phyloP scores from a whole-genome alignment of 2,113 vertebrate genomes.

The Herpailurus yagouaroundi region DNA sequence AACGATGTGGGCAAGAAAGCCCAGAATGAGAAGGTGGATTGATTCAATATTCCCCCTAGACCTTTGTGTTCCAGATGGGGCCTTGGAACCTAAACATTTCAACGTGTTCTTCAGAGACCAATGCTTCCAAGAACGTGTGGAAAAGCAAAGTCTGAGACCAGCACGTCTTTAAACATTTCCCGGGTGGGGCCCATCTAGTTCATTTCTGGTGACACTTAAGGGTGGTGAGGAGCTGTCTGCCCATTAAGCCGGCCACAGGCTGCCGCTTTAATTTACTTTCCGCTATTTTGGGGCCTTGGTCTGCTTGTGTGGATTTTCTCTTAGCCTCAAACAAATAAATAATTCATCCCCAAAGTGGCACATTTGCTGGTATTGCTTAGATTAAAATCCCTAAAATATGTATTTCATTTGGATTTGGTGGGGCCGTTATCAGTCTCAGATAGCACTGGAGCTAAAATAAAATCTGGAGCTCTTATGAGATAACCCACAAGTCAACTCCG shows the following conservation, averaged over 20 bases:
- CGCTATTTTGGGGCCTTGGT: neutral
- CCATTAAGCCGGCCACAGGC: neutral
- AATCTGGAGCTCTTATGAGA: neutral
- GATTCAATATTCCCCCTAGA: neutral
- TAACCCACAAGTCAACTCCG: rapidly evolving
- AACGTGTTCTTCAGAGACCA: neutral
- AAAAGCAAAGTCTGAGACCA: neutral
- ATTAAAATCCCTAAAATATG: constrained; percentile 78
- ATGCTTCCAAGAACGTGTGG: neutral
- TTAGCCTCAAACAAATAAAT: constrained; percentile 60
- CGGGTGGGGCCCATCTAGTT: neutral
- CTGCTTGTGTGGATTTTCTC: neutral
- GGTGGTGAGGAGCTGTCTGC: neutral
- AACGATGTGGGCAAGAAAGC: neutral
- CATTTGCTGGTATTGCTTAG: constrained; percentile 63
- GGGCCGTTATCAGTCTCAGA: neutral
- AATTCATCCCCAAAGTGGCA: constrained; percentile 66
- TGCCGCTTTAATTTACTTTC: constrained; percentile 39
- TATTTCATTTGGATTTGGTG: constrained; percentile 79
- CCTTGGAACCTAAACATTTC: neutral
- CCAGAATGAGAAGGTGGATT: neutral
- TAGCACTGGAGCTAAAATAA: neutral
- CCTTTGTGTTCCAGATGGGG: neutral
- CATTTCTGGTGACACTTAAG: neutral
- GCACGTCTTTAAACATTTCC: neutral